These are phyloP conservation scores for Nematolebias whitei DNA, from an alignment of 2,113 vertebrate genomes.

Conservation along the genomic window DNA sequence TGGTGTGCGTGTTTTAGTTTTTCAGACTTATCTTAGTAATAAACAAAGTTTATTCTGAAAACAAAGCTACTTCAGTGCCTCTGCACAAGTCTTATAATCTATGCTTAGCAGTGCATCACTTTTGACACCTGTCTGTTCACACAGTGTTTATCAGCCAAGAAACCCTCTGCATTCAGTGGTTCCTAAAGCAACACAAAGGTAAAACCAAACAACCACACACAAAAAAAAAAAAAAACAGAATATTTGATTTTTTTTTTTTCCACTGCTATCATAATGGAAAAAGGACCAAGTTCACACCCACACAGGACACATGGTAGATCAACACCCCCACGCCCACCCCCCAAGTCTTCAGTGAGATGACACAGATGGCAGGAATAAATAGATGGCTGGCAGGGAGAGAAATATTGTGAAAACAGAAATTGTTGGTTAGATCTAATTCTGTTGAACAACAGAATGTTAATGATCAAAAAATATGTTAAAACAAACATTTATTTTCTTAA, in stretches of 20 bases:
- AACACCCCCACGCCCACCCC: not conserved
- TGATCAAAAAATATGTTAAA: not conserved
- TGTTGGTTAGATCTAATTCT: not conserved
- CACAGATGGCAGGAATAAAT: not conserved
- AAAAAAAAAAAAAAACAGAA: not conserved
- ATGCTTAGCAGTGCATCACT: not conserved
- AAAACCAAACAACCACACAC: too few species aligned
- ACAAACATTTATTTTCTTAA: not conserved
- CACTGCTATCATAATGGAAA: not conserved
- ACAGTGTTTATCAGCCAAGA: not conserved
- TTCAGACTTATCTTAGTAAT: not conserved
- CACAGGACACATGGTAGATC: not conserved
- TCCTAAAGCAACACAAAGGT: not conserved
- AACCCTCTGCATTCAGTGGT: not conserved
- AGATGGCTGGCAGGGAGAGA: not conserved
- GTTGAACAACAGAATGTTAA: not conserved
- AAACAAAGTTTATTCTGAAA: not conserved
- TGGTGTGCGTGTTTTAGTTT: too few species aligned
- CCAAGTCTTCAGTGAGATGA: not conserved
- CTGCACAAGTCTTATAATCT: not conserved
- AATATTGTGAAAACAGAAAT: not conserved
- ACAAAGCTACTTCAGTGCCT: not conserved
- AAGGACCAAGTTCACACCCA: constrained; percentile 5
- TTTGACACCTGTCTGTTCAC: not conserved
- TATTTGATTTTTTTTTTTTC: too few species aligned